A percentile compares a stretch with the other conserved stretches of the same genome.
Conservation (phyloP, 1,140 invertebrate species). For the Neodiprion fabricii region DNA sequence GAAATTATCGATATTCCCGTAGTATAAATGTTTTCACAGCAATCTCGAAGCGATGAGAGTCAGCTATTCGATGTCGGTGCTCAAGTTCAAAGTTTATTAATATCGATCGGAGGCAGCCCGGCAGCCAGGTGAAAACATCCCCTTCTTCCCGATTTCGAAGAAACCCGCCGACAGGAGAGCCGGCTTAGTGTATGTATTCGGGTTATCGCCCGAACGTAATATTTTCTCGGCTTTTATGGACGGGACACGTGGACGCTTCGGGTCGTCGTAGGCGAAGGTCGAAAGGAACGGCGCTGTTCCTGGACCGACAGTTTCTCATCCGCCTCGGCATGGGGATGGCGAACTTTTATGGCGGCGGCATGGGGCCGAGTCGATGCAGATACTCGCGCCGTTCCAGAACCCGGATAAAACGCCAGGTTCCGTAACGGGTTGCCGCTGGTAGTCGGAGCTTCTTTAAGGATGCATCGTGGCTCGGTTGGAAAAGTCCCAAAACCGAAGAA, state of each 20-base stretch:
- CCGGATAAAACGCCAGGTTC: too few relatives aligned
- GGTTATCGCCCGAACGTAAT: neutral
- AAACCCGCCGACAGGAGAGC: neutral
- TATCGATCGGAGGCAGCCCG: neutral
- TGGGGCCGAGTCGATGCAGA: neutral
- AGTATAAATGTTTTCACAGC: neutral
- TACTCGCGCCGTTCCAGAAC: neutral
- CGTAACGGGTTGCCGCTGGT: too few relatives aligned
- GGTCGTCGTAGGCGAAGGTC: neutral
- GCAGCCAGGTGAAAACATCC: too few relatives aligned
- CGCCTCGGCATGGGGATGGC: neutral
- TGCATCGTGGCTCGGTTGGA: too few relatives aligned
- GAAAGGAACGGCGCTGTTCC: neutral
- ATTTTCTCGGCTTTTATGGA: neutral
- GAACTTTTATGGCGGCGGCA: too few relatives aligned
- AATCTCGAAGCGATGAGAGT: neutral
- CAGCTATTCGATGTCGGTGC: neutral
- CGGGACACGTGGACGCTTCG: neutral
- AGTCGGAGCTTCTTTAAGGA: too few relatives aligned
- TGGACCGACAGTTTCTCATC: neutral
- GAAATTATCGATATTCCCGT: slow-evolving; percentile 2
- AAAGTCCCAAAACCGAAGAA: too few relatives aligned
- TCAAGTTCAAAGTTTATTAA: neutral
- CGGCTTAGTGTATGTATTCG: neutral
- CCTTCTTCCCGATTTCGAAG: neutral